Conservation (phyloP, 2,113 vertebrate genomes). For the Mesembrinibis cayennensis region DNA sequence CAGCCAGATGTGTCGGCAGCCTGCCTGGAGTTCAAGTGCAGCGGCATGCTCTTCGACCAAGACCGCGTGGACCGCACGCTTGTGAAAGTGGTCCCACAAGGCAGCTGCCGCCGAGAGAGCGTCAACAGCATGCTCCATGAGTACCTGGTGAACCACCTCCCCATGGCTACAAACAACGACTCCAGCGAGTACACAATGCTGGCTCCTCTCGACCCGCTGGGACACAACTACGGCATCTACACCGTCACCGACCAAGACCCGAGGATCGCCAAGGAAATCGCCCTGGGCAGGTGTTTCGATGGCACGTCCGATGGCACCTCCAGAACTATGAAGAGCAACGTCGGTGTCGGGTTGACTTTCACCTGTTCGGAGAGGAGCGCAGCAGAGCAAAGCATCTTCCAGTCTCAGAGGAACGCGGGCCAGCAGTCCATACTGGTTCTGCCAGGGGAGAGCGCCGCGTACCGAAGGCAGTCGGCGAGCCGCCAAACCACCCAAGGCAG, state of each 20-base stretch:
- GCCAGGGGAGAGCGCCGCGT: constrained; percentile 47
- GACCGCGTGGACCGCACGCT: constrained; percentile 92
- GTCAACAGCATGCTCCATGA: constrained; percentile 93
- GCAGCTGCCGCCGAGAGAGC: constrained; percentile 84
- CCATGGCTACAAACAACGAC: constrained; percentile 93
- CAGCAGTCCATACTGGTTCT: constrained; percentile 59
- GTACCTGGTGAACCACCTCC: constrained; percentile 95
- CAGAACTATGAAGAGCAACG: constrained; percentile 89
- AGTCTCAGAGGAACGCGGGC: constrained; percentile 77
- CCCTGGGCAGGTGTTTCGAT: constrained; percentile 94
- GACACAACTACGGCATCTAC: constrained; percentile 98
- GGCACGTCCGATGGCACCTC: constrained; percentile 92
- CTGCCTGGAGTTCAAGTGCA: constrained; percentile 97
- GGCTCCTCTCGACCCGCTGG: constrained; percentile 92
- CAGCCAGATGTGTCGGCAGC: constrained; percentile 81
- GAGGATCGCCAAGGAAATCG: constrained; percentile 91
- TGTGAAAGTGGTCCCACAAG: constrained; percentile 92
- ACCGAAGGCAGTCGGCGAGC: constrained; percentile 67
- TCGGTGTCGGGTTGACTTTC: constrained; percentile 89
- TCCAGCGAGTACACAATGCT: constrained; percentile 96
- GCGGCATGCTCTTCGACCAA: constrained; percentile 95
- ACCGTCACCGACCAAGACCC: constrained; percentile 97
- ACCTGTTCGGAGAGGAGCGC: constrained; percentile 84
- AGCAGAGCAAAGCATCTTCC: constrained; percentile 83
- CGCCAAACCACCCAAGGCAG: constrained; percentile 16